Percentiles rank a stretch among this genome's conserved stretches.
Conservation (phyloP, 2,113 vertebrate genomes). For the Seriola dumerili region DNA sequence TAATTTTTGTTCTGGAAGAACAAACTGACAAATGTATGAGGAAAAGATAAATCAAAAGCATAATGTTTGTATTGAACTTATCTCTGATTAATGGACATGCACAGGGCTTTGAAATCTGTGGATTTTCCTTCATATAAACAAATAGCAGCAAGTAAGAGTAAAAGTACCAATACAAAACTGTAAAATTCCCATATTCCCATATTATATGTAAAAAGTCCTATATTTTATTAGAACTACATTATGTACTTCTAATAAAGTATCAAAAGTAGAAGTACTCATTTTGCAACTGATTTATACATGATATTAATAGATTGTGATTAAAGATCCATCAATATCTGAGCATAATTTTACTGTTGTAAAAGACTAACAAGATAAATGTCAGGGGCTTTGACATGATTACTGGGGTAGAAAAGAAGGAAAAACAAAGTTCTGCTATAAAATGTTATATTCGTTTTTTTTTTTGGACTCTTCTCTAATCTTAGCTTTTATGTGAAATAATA, state of each 20-base stretch:
- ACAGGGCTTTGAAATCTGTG: neutral
- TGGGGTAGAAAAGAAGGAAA: too few relatives aligned
- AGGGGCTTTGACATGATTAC: neutral
- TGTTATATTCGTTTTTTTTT: neutral
- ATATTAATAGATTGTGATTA: neutral
- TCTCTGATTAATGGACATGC: neutral
- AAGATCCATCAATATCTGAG: neutral
- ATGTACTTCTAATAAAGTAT: neutral
- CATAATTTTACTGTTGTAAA: too few relatives aligned
- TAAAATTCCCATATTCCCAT: too few relatives aligned
- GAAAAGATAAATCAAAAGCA: neutral
- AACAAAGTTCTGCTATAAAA: too few relatives aligned
- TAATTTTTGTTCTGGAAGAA: too few relatives aligned
- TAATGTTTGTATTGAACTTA: neutral
- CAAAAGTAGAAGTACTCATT: neutral
- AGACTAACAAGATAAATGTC: neutral
- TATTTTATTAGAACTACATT: too few relatives aligned
- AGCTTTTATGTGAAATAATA: neutral
- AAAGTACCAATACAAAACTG: too few relatives aligned
- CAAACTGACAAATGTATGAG: too few relatives aligned
- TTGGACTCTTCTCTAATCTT: neutral
- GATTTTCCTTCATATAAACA: neutral
- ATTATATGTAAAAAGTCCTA: too few relatives aligned
- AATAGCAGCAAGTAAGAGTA: neutral
- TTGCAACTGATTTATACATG: neutral